Base-by-base conservation (phyloP, 2,113 vertebrate species). In the Ramphastos sulfuratus region DNA sequence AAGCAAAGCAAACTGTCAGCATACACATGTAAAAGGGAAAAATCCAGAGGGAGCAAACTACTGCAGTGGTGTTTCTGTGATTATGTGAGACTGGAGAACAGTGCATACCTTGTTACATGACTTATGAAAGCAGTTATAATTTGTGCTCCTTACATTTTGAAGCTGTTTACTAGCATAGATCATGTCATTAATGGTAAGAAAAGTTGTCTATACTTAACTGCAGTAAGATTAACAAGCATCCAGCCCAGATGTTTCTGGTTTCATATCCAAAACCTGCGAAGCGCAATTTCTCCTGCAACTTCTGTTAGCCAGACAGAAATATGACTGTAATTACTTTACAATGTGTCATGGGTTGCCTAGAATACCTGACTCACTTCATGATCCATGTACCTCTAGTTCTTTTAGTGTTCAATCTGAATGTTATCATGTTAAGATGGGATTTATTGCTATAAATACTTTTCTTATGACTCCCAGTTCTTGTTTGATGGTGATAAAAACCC, bases 361-460 rank as follows among this genome's bases (percentile, higher is more conserved):
- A 89, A 83, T 85, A 84, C 70, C 69, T 89, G 84, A 91, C 42
- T 93, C 87, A 89, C 31, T 71, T 89, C 74, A 39, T 72, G n/a
- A 67, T 78, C 33, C 75, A 17, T 42, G 73, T 59, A 33, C 28
- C 39, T 91, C 66, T 79, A 65, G 37, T 74, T 89, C 56, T 90
- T 82, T 64, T 31, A 76, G 46, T 56, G 44, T 85, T 87, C 79
- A 33, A 12, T 75, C 44, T 96, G 82, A 95, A 92, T 94, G 61
- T 92, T 87, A 88, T 94, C 82, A 24, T 31, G 44, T 44, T 94
- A 78, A 94, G 52, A 85, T 81, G 82, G 79, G 95, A 89, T 91
- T 92, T 93, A 91, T 74, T 94, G 52, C 91, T 94, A 85, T 83
- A 95, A 94, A 92, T 95, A 85, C 89, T 96, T 96, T 89, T 60